These are phyloP conservation scores for Setipinna tenuifilis DNA, from an alignment of 2,797 vertebrate species.

Conservation along the genomic window DNA sequence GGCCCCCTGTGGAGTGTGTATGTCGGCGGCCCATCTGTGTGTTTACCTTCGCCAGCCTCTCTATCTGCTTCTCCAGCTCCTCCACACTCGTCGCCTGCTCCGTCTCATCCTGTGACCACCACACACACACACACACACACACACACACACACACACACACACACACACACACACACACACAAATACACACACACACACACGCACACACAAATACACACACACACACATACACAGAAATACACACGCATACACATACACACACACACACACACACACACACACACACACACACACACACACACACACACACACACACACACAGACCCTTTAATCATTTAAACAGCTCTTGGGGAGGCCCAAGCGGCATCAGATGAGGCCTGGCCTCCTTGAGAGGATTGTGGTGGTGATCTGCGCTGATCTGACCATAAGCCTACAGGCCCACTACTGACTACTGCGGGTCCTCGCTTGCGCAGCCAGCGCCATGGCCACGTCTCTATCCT, in stretches of 20 bases:
- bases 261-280: no score
- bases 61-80: slow-evolving; percentile 98
- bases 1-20: slow-evolving; percentile 1
- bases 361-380: not conserved
- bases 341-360: not conserved
- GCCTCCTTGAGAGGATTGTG: not conserved
- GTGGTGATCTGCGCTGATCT: not conserved
- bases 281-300: not conserved
- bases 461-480: not conserved
- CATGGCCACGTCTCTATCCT: not conserved
- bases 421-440: not conserved
- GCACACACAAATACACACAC: not conserved
- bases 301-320: not conserved
- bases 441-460: not conserved
- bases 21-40: not conserved
- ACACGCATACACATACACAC: no score
- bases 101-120: slow-evolving; percentile 86
- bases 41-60: slow-evolving; percentile 93
- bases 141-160: slow-evolving; percentile 21
- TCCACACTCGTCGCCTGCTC: slow-evolving; percentile 93
- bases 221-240: no score
- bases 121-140: slow-evolving; percentile 33
- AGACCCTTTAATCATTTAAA: not conserved
- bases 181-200: not conserved
- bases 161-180: not conserved